phyloP scores from a whole-genome alignment of 2,888 invertebrate genomes.

The Penaeus monodon region DNA sequence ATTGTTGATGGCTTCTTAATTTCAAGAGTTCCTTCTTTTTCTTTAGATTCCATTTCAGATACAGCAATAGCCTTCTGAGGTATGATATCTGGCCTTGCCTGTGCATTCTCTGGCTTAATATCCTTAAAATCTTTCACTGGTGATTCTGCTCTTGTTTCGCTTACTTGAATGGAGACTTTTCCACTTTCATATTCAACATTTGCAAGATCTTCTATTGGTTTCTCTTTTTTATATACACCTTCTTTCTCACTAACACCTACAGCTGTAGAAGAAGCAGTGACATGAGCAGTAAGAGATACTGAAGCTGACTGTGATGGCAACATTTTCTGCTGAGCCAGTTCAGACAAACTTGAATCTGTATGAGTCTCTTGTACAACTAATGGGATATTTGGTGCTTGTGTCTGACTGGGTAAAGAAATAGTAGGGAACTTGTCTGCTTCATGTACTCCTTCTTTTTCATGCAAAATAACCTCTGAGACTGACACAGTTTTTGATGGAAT shows the following conservation, averaged over 20 bases:
- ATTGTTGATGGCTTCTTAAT: conserved; percentile 70
- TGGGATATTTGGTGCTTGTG: conserved; percentile 43
- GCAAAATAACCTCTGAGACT: conserved; percentile 56
- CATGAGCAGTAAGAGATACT: conserved; percentile 43
- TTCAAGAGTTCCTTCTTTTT: conserved; percentile 76
- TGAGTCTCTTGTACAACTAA: conserved; percentile 55
- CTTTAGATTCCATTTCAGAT: conserved; percentile 75
- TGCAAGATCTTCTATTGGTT: conserved; percentile 74
- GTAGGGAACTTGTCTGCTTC: conserved; percentile 49
- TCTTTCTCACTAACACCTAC: conserved; percentile 73
- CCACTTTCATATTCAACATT: conserved; percentile 67
- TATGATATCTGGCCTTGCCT: conserved; percentile 53
- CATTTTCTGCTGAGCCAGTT: conserved; percentile 40
- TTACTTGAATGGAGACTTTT: conserved; percentile 70
- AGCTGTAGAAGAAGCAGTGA: conserved; percentile 47
- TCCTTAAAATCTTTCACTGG: conserved; percentile 69
- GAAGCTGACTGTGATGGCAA: conserved; percentile 42
- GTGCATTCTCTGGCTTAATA: conserved; percentile 39
- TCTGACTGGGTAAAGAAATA: conserved; percentile 36
- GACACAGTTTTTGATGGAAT: conserved; percentile 57
- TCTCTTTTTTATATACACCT: conserved; percentile 70
- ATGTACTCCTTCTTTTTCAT: conserved; percentile 66
- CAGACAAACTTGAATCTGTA: conserved; percentile 29
- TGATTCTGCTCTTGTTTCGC: conserved; percentile 70
- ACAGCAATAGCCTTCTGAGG: conserved; percentile 56